phyloP scores from a whole-genome alignment of 2,888 invertebrate species.

The Rambutsinella grinnellia region DNA sequence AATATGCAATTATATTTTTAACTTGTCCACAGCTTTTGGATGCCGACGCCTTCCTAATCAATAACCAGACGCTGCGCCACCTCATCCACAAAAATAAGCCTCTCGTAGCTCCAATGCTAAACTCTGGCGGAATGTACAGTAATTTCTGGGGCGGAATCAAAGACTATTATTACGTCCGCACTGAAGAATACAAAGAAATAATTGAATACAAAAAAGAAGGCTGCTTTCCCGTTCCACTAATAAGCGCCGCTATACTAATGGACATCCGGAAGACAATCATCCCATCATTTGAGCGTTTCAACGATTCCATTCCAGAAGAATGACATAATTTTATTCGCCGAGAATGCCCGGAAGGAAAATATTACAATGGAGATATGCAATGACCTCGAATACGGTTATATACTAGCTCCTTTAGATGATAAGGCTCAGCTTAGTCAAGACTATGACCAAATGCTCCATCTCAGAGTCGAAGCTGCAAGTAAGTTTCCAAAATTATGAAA shows the following conservation, averaged over 20 bases:
- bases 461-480: constrained; percentile 82
- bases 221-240: constrained; percentile 89
- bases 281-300: constrained; percentile 71
- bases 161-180: constrained; percentile 83
- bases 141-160: constrained; percentile 98
- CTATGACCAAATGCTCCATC: constrained; percentile 79
- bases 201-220: constrained; percentile 76
- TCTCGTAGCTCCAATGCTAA: constrained; percentile 87
- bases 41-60: constrained; percentile 85
- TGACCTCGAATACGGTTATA: constrained; percentile 83
- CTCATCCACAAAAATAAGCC: constrained; percentile 76
- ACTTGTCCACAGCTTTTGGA: constrained; percentile 80
- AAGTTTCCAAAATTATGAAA: constrained; percentile 68
- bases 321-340: constrained; percentile 93
- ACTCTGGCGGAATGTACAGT: constrained; percentile 86
- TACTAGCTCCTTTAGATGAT: constrained; percentile 84
- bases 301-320: constrained; percentile 81
- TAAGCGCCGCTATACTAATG: constrained; percentile 89
- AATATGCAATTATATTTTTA: background rate
- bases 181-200: constrained; percentile 87
- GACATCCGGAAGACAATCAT: constrained; percentile 77
- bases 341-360: constrained; percentile 80
- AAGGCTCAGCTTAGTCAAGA: constrained; percentile 77
- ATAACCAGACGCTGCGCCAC: constrained; percentile 75
- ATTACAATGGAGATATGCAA: constrained; percentile 84